Base-by-base conservation (phyloP, 2,888 invertebrate genomes). In the Melolontha melolontha region DNA sequence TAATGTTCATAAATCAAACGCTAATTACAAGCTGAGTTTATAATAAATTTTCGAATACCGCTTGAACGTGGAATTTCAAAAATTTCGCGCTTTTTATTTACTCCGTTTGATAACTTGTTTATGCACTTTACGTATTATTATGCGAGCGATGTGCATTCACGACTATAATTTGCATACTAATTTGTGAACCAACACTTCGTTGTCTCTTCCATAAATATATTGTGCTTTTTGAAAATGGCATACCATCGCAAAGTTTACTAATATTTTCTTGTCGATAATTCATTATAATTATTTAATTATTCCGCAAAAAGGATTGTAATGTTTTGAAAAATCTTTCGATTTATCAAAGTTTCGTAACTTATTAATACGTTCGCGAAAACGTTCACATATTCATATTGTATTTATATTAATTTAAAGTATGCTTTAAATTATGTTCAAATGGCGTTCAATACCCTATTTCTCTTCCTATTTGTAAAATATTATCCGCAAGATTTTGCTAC, bases 101-200 rank as follows among this genome's bases (percentile, higher is more conserved):
- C 44, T 42, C 29, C n/a, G 14, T 12, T 59, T 44, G 44, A 59
- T 59, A 59, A 29, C 14, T 8, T 59, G 44, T 59, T 59, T 59
- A 59, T 59, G 47, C 59, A 44, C 42, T 59, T 59, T 59, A 34
- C 34, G 34, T 34, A 59, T 59, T 55, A 55, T 55, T 59, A 44
- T 59, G 59, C 59, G 59, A 59, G 22, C 59, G 10, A n/a, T 14
- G 59, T 59, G 44, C 59, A 59, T 59, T 47, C 59, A 59, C 59
- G 44, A 27, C 59, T 59, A 44, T 59, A 59, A 59, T 59, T 59
- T 59, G 59, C 59, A 59, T 59, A 59, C 59, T 44, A 59, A 59
- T 59, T 59, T 59, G 44, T 44, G 59, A 44, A 59, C 59, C 59
- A 59, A 44, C 59, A 59, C 59, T 34, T 47, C 59, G 59, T 34